These are phyloP conservation scores for Rhingia rostrata DNA, from an alignment of 2,888 invertebrate genomes.

Conservation along the genomic window DNA sequence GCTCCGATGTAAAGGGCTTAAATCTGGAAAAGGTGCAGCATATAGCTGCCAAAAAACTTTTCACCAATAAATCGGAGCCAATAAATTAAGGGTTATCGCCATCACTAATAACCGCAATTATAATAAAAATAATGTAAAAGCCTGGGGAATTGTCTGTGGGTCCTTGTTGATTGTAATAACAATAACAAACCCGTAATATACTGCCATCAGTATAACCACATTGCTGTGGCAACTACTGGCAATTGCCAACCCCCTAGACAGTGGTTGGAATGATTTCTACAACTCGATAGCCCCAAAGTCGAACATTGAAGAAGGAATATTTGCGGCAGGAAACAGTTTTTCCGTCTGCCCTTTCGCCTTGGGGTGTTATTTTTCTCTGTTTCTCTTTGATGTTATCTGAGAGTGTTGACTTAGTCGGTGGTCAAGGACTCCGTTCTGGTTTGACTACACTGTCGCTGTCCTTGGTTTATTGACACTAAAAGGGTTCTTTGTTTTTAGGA, in stretches of 20 bases:
- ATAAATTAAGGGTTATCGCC: conserved; percentile 58
- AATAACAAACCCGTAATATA: conserved; percentile 58
- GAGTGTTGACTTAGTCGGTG: conserved; percentile 58
- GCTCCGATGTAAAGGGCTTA: neutral
- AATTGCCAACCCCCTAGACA: conserved; percentile 41
- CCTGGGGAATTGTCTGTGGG: conserved; percentile 48
- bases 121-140: conserved; percentile 44
- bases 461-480: conserved; percentile 39
- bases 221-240: conserved; percentile 19
- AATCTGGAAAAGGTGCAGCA: neutral
- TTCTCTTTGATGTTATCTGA: conserved; percentile 56
- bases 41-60: conserved; percentile 34
- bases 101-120: conserved; percentile 62
- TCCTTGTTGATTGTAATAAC: conserved; percentile 52
- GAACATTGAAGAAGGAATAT: conserved; percentile 49
- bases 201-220: conserved; percentile 10
- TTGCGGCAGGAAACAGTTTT: conserved; percentile 57
- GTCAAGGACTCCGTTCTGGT: conserved; percentile 47
- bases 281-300: conserved; percentile 48
- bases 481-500: conserved; percentile 7
- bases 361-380: neutral
- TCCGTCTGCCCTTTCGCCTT: conserved; percentile 48
- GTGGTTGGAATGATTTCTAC: conserved; percentile 50
- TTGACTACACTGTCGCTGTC: conserved; percentile 13
- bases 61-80: conserved; percentile 48